Conservation (phyloP, 2,797 vertebrate genomes). For the Malacoraja senta region DNA sequence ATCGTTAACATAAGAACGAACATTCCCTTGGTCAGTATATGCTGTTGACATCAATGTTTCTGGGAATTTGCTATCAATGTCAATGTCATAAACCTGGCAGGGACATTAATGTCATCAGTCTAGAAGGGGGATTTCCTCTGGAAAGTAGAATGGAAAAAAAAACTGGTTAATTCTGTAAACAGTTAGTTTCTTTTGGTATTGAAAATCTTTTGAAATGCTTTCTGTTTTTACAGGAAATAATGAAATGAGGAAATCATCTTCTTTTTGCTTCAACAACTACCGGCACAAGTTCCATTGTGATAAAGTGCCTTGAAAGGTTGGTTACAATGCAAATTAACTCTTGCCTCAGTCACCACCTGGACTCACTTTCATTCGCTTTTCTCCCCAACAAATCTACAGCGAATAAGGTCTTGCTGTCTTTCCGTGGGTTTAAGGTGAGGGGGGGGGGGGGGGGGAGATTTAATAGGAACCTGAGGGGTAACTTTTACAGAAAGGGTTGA, state of each 20-base stretch:
- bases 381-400: no score
- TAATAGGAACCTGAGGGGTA: no score
- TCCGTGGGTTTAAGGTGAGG: no score
- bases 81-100: not conserved
- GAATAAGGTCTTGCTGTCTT: no score
- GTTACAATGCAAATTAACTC: no score
- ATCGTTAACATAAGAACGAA: not conserved
- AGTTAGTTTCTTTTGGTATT: not conserved
- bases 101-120: not conserved
- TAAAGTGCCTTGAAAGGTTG: no score
- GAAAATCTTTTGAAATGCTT: not conserved
- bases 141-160: not conserved
- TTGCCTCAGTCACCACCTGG: no score
- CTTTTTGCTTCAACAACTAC: not conserved
- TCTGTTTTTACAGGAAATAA: not conserved
- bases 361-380: no score
- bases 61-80: not conserved
- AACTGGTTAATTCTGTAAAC: no score
- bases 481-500: no score
- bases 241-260: not conserved
- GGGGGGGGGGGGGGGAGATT: no score
- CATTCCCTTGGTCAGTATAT: not conserved
- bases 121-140: not conserved
- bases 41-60: not conserved
- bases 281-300: no score